Evolutionary conservation across 2,113 vertebrate genomes (phyloP), one percentile per base, ranked within the genome.

Genomic region (Cottus gobio): DNA sequence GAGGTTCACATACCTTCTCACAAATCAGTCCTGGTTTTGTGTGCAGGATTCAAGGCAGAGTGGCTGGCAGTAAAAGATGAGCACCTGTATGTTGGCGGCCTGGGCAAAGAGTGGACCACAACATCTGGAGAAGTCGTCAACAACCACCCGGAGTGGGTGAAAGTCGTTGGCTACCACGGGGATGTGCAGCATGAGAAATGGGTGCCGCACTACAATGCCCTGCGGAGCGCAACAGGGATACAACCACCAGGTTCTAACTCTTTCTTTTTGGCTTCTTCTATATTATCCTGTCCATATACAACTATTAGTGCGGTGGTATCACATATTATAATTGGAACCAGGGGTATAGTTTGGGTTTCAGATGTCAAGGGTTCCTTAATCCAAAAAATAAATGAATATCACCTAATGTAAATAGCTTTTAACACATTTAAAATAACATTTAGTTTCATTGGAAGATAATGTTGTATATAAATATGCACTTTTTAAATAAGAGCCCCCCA

Each of bases 81-180:
- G 82, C 96, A 83, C n/a, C 95, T 99, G 36, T 98, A 97, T 0
- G 97, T 99, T 4, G 98, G 98, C 0, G 96, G 98, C 31, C 95
- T 99, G 87, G 98, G 98, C 72, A 99, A 99, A 87, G 97, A 99
- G 87, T 99, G 98, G 98, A 99, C 98, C 44, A 99, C 97, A 0
- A 94, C 96, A 0, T 95, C 95, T 0, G 98, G 98, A 7, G 95
- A 96, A 50, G 96, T 99, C 26, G 75, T 99, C 85, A 99, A 98
- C 0, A 92, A 98, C 80, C 95, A 99, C 90, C 98, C 98, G 0
- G 94, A 98, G 91, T 99, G 98, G 98, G 96, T 99, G 71, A 99
- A 99, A 81, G 95, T 99, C 37, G 65, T 99, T 0, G 96, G 97
- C 58, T 89, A 91, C 85, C 94, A 87, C 13, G 98, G 98, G 0